Percentiles rank a stretch among this genome's conserved stretches.
Evolutionary conservation across 2,888 invertebrate species (phyloP).

Genomic region (Eupithecia subumbrata): DNA sequence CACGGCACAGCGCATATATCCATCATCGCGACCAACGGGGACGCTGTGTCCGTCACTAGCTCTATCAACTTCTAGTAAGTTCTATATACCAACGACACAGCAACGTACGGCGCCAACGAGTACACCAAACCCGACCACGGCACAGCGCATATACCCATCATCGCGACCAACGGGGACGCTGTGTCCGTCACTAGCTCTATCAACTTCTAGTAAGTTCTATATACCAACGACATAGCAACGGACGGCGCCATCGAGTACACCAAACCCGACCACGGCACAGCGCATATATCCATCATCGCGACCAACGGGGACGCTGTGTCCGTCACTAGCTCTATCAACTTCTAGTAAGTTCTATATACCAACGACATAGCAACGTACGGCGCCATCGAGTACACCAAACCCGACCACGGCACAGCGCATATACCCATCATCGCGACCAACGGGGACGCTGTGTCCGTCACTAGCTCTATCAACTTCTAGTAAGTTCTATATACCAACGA

Average conservation of each 20-base stretch:
- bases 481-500: constrained; percentile 59
- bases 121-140: no score
- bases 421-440: constrained; percentile 82
- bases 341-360: constrained; percentile 78
- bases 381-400: constrained; percentile 60
- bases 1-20: constrained; percentile 96
- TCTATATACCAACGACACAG: neutral
- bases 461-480: constrained; percentile 94
- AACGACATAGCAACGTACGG: neutral
- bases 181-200: no score
- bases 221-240: no score
- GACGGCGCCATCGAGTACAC: no score
- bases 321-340: constrained; percentile 92
- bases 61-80: constrained; percentile 92
- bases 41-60: constrained; percentile 88
- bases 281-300: no score
- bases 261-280: no score
- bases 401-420: constrained; percentile 94
- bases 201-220: no score
- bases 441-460: constrained; percentile 83
- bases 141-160: no score
- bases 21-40: constrained; percentile 61
- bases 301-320: constrained; percentile 53
- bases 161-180: no score
- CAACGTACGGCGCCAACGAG: neutral